These are phyloP conservation scores for Fabriciana adippe DNA, from an alignment of 2,888 invertebrate species.

Conservation along the genomic window DNA sequence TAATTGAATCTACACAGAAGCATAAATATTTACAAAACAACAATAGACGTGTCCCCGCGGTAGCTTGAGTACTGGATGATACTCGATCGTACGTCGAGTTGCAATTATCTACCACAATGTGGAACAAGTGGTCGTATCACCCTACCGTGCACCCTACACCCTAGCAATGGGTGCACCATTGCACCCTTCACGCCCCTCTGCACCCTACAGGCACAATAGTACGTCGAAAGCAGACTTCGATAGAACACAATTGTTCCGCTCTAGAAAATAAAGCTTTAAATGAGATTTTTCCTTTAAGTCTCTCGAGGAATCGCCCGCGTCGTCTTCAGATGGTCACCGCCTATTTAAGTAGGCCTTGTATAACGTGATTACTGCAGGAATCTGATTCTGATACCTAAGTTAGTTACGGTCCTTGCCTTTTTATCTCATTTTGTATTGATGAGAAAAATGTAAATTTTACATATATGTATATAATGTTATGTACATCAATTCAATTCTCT, in stretches of 20 bases:
- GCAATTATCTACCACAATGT: constrained; percentile 34
- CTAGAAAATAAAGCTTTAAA: constrained; percentile 35
- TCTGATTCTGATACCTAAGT: neutral
- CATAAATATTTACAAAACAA: constrained; percentile 19
- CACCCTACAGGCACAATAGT: neutral
- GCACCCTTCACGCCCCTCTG: neutral
- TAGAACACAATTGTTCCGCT: constrained; percentile 37
- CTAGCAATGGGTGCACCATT: neutral
- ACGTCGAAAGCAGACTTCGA: constrained; percentile 35
- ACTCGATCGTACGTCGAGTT: constrained; percentile 31
- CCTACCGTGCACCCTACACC: neutral
- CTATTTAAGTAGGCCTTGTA: constrained; percentile 20
- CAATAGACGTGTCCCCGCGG: constrained; percentile 5
- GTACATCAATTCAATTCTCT: too few species aligned
- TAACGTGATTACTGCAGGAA: constrained; percentile 7
- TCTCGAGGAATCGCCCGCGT: constrained; percentile 15
- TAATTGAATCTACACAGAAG: neutral
- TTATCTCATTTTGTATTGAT: too few species aligned
- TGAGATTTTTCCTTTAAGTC: constrained; percentile 36
- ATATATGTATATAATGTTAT: too few species aligned
- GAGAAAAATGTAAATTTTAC: too few species aligned
- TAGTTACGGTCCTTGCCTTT: too few species aligned
- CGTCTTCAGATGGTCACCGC: constrained; percentile 25
- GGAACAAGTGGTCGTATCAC: neutral
- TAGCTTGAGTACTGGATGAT: constrained; percentile 14